Evolutionary conservation across 2,113 vertebrate species (phyloP), one percentile per base, ranked within the genome.

Genomic region (Muntiacus reevesi): DNA sequence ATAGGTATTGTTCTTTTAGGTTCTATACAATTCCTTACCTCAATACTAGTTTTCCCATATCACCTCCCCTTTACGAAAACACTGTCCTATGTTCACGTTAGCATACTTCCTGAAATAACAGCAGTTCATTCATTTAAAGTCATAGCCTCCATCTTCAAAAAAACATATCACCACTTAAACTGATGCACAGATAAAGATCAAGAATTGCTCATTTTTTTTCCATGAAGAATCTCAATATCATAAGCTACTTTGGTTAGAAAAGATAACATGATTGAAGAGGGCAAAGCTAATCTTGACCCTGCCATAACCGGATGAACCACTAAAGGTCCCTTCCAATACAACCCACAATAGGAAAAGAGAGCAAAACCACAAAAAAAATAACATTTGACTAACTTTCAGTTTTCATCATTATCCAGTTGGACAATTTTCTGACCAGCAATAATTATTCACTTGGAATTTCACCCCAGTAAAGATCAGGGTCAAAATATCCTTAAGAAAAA

Each of bases 341-440:
- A 88, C 25, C 64, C 93, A 87, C 94, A 90, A 84, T 47, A 98
- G 88, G 92, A 96, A 95, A 86, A 90, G 30, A 79, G 36, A 82
- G 40, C 13, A 93, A 95, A 97, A 85, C 28, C 43, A 93, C 40
- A 86, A 25, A 88, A 88, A 89, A 97, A 95, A 76, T 64, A 59
- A 84, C 52, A 95, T 36, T 43, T 71, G 62, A 84, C 84, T 76
- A 47, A 82, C 74, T 43, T 90, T 71, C 71, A 94, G 54, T 91
- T 86, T 84, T 97, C 79, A 92, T 59, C 62, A 92, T 52, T 74
- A 64, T 64, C 25, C 40, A 88, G 40, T 6, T 54, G 43, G 81
- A 43, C 6, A 57, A 76, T 47, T 97, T 97, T 97, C 84, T 94
- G 28, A 36, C 54, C 64, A 93, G 50, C 19, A 96, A 90, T 95